Conservation (phyloP, 1,140 invertebrate species). For the Anastrepha obliqua region DNA sequence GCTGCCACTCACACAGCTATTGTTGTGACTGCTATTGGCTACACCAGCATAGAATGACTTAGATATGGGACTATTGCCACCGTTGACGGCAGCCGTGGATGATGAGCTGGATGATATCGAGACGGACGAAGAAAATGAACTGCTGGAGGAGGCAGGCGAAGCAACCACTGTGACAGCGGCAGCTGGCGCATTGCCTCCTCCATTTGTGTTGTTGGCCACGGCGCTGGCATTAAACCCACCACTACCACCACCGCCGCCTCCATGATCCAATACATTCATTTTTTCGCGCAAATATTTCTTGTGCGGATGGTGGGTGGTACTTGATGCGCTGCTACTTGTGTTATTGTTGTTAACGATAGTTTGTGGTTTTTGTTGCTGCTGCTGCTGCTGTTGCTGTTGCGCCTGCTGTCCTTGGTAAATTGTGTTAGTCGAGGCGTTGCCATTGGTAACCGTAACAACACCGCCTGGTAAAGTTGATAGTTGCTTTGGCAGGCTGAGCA, state of each 20-base stretch:
- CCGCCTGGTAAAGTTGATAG: slow-evolving; percentile 35
- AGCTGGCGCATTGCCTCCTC: slow-evolving; percentile 58
- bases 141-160: slow-evolving; percentile 71
- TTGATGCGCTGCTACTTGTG: slow-evolving; percentile 44
- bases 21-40: slow-evolving; percentile 55
- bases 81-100: slow-evolving; percentile 69
- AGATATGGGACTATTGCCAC: slow-evolving; percentile 66
- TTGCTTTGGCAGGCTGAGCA: slow-evolving; percentile 25
- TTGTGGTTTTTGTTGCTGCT: neutral
- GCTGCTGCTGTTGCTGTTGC: slow-evolving; percentile 48
- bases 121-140: slow-evolving; percentile 58
- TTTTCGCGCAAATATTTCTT: slow-evolving; percentile 72
- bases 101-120: slow-evolving; percentile 53
- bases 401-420: slow-evolving; percentile 57
- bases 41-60: slow-evolving; percentile 47
- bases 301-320: slow-evolving; percentile 70
- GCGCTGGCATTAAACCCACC: neutral
- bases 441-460: slow-evolving; percentile 52
- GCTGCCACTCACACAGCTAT: slow-evolving; percentile 5
- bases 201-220: neutral
- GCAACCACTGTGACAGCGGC: slow-evolving; percentile 71
- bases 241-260: slow-evolving; percentile 55
- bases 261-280: slow-evolving; percentile 69
- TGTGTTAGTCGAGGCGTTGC: slow-evolving; percentile 54
- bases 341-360: slow-evolving; percentile 19